These are phyloP conservation scores for Gymnorhina tibicen DNA, from an alignment of 2,113 vertebrate genomes.

Conservation along the genomic window DNA sequence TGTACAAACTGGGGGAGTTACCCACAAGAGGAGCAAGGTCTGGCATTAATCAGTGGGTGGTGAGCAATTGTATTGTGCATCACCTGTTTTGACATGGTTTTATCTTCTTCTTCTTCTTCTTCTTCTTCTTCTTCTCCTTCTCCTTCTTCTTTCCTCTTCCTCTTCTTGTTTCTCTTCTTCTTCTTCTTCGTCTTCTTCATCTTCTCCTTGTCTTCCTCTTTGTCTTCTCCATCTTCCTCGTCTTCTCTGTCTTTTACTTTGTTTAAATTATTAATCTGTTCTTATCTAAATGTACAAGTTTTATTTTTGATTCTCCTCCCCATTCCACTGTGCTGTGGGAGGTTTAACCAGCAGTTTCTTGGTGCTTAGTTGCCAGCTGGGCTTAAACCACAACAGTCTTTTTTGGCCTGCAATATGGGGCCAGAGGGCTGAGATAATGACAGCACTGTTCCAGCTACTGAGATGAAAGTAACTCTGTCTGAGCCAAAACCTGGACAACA, in stretches of 20 bases:
- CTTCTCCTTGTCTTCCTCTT: background rate
- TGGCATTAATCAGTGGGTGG: background rate
- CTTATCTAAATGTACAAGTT: background rate
- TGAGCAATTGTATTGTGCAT: background rate
- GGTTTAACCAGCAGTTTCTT: background rate
- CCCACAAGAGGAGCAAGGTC: background rate
- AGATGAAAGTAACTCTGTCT: background rate
- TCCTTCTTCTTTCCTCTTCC: too few species aligned
- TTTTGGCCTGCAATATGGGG: accelerated
- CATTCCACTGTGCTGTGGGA: background rate
- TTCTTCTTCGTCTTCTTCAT: too few species aligned
- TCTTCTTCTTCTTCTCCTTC: background rate
- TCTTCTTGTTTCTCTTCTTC: background rate
- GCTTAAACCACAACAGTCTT: background rate
- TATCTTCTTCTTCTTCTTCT: background rate
- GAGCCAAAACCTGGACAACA: background rate
- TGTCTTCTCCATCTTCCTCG: too few species aligned
- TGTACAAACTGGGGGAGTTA: background rate
- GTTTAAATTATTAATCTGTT: background rate
- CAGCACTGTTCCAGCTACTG: background rate
- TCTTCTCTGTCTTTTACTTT: background rate
- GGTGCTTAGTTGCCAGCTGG: background rate
- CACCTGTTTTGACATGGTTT: background rate
- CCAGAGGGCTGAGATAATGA: background rate
- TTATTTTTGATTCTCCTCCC: background rate